Conservation (phyloP, 2,113 vertebrate species). For the Calyptomena viridis region DNA sequence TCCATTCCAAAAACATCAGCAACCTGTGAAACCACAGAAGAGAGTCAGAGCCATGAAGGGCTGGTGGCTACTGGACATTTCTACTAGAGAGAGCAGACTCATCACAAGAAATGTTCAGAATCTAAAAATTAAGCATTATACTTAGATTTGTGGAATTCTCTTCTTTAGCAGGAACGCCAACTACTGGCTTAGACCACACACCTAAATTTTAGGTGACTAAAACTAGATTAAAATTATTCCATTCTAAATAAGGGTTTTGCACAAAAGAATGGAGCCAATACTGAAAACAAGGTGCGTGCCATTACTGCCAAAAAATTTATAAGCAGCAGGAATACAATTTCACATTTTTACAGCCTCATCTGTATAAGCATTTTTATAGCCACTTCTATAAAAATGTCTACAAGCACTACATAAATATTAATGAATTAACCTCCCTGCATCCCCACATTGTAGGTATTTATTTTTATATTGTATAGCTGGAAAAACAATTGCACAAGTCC, state of each 20-base stretch:
- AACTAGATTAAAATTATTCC: background rate
- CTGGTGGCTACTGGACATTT: background rate
- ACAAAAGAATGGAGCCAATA: background rate
- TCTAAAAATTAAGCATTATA: background rate
- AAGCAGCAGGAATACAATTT: slow-evolving; percentile 19
- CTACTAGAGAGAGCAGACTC: background rate
- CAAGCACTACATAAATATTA: slow-evolving; percentile 34
- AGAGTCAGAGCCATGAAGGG: background rate
- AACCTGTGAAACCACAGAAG: background rate
- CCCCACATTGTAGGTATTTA: background rate
- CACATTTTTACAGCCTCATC: slow-evolving; percentile 18
- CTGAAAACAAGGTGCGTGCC: background rate
- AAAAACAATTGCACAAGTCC: slow-evolving; percentile 5
- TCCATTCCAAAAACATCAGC: background rate
- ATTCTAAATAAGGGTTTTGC: background rate
- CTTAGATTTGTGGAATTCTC: background rate
- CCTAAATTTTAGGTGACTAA: background rate
- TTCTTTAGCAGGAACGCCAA: background rate
- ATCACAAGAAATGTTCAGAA: background rate
- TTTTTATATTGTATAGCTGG: background rate
- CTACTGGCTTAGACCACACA: background rate
- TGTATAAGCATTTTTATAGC: slow-evolving; percentile 27
- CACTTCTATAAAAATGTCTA: slow-evolving; percentile 13
- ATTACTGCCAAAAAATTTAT: background rate
- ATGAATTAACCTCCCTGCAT: slow-evolving; percentile 28